Evolutionary conservation across 2,113 vertebrate genomes (phyloP).

Genomic region (Gallinago media): DNA sequence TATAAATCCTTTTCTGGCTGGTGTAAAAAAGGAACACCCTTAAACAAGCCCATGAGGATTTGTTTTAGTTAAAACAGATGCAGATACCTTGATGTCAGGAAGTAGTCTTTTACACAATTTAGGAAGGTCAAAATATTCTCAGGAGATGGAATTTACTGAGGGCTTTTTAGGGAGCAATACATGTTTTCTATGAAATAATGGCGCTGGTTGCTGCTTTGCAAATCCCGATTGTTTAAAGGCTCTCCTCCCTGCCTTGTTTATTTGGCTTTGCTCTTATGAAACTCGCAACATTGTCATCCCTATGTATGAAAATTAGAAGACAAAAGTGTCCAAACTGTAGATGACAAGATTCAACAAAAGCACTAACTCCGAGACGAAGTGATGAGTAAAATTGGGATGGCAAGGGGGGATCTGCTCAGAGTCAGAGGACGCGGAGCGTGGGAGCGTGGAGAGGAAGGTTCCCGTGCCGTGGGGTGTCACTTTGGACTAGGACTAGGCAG

Average conservation of each 20-base stretch:
- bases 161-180: background rate
- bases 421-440: background rate
- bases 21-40: background rate
- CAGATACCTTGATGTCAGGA: background rate
- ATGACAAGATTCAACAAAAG: slow-evolving; percentile 23
- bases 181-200: background rate
- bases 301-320: slow-evolving; percentile 27
- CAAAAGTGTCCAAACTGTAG: slow-evolving; percentile 31
- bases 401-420: background rate
- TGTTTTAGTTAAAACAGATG: background rate
- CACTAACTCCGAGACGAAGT: background rate
- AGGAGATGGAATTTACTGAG: background rate
- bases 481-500: background rate
- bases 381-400: background rate
- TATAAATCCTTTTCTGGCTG: background rate
- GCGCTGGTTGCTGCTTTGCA: background rate
- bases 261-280: background rate
- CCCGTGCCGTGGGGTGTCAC: background rate
- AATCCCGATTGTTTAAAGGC: background rate
- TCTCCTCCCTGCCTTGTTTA: background rate
- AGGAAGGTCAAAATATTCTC: background rate
- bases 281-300: background rate
- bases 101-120: background rate
- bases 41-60: slow-evolving; percentile 2
- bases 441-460: background rate